These are phyloP conservation scores for Temnothorax nylanderi DNA, from an alignment of 1,140 invertebrate species.

Conservation along the genomic window DNA sequence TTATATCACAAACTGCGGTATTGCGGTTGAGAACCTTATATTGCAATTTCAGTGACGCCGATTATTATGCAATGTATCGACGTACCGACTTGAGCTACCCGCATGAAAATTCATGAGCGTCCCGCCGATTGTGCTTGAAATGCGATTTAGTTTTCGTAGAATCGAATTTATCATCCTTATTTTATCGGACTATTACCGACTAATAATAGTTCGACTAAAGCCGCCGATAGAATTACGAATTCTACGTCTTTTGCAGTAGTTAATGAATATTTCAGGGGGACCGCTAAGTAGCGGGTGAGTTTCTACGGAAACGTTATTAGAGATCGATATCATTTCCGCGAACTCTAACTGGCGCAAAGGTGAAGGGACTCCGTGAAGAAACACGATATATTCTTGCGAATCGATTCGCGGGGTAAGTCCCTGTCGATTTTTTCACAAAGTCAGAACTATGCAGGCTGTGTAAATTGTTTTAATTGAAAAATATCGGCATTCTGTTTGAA, in stretches of 20 bases:
- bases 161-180: slow-evolving; percentile 47
- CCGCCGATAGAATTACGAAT: slow-evolving; percentile 21
- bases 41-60: slow-evolving; percentile 36
- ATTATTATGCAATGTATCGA: slow-evolving; percentile 57
- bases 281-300: slow-evolving; percentile 48
- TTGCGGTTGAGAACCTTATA: slow-evolving; percentile 37
- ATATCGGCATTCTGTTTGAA: neutral
- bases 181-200: slow-evolving; percentile 21
- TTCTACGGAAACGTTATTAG: slow-evolving; percentile 53
- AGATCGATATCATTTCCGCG: slow-evolving; percentile 57
- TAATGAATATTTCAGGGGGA: slow-evolving; percentile 57
- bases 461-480: neutral
- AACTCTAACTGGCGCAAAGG: slow-evolving; percentile 34
- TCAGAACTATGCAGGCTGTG: neutral
- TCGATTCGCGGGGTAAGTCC: neutral
- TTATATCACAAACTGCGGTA: slow-evolving; percentile 54
- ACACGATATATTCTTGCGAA: neutral
- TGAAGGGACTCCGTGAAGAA: slow-evolving; percentile 29
- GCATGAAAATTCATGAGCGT: slow-evolving; percentile 48
- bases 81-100: slow-evolving; percentile 23
- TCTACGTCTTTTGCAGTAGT: slow-evolving; percentile 39
- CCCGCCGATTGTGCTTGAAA: neutral
- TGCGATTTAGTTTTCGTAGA: slow-evolving; percentile 48
- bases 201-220: slow-evolving; percentile 32
- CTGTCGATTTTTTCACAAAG: neutral